A percentile compares a stretch with the other conserved stretches of the same genome.
phyloP scores from a whole-genome alignment of 2,888 invertebrate genomes.

The Blera fallax region DNA sequence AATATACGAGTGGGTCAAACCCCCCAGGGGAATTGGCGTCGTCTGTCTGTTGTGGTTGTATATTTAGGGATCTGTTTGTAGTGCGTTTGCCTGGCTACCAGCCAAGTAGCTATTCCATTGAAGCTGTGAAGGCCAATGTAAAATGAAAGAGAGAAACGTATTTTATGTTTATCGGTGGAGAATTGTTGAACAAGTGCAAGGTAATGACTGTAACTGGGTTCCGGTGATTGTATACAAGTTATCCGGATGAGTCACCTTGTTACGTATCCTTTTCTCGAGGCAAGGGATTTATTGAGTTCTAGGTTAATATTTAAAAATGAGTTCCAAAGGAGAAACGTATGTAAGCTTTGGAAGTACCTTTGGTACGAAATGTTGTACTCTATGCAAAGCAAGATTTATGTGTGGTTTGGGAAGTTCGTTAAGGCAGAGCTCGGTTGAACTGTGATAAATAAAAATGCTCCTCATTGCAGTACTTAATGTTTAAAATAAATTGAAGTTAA shows the following conservation, averaged over 20 bases:
- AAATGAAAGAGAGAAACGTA: not conserved
- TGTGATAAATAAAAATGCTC: too few relatives aligned
- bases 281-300: too few relatives aligned
- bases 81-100: constrained; percentile 12
- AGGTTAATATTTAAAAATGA: too few relatives aligned
- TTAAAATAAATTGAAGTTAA: too few relatives aligned
- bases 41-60: not conserved
- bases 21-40: constrained; percentile 12
- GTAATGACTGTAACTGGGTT: not conserved
- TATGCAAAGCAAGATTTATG: too few relatives aligned
- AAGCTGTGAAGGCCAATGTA: not conserved
- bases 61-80: not conserved
- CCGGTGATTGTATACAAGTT: not conserved
- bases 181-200: constrained; percentile 1
- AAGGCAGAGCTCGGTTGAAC: too few relatives aligned
- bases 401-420: too few relatives aligned
- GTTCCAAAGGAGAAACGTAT: too few relatives aligned
- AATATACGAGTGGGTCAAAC: not conserved
- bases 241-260: not conserved
- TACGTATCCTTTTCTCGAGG: too few relatives aligned
- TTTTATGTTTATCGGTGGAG: not conserved
- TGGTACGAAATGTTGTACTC: too few relatives aligned
- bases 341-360: too few relatives aligned
- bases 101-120: constrained; percentile 17
- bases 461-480: too few relatives aligned